phyloP scores from a whole-genome alignment of 53 echinoderm and acorn worm genomes.

The Antedon mediterranea region DNA sequence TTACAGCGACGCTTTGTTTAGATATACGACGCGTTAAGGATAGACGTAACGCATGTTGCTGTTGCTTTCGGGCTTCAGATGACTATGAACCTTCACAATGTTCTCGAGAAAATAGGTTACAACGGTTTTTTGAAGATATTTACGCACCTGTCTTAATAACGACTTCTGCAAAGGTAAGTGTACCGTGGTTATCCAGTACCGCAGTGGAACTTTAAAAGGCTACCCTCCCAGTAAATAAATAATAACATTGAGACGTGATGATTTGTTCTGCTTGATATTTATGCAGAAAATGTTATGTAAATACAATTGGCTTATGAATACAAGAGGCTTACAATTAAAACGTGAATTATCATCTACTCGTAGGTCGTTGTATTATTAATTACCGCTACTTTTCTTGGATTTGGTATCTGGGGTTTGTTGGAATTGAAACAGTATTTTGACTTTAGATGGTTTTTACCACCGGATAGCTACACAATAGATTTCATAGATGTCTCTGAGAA shows the following conservation, averaged over 20 bases:
- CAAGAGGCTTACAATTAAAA: too few species aligned
- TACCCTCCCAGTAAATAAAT: too few species aligned
- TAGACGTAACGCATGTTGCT: constrained; percentile 10
- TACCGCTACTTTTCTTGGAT: background rate
- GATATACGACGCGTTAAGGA: background rate
- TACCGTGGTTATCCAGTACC: too few species aligned
- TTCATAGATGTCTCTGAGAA: background rate
- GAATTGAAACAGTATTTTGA: background rate
- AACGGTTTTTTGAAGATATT: too few species aligned
- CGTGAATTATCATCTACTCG: background rate
- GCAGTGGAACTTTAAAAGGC: too few species aligned
- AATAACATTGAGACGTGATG: too few species aligned
- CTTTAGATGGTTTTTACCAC: background rate
- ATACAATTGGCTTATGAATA: too few species aligned
- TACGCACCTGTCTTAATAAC: too few species aligned
- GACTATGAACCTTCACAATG: background rate
- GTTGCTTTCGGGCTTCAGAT: background rate
- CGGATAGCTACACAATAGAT: background rate
- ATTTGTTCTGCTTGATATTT: too few species aligned
- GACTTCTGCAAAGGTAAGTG: too few species aligned
- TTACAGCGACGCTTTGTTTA: background rate
- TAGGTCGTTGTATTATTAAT: background rate
- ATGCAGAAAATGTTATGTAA: too few species aligned
- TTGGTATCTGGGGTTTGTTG: background rate
- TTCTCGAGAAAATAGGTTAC: too few species aligned